These are phyloP conservation scores for Mormyrus iriodes DNA, from an alignment of 2,113 vertebrate genomes.

Conservation along the genomic window DNA sequence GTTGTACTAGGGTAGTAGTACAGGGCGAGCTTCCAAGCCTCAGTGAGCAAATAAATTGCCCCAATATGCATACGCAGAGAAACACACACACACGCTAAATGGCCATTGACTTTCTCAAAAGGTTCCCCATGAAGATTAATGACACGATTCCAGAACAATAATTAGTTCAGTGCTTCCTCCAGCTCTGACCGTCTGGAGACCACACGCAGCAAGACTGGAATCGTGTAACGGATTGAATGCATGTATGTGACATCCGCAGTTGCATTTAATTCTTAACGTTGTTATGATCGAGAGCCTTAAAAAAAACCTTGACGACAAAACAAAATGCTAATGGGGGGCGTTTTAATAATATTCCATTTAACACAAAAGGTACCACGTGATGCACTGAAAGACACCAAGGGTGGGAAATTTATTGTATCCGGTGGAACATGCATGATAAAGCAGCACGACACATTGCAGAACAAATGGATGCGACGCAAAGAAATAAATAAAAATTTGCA, in stretches of 20 bases:
- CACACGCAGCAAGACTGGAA: not conserved
- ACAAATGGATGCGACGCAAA: not conserved
- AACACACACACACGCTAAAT: slow-evolving; percentile 6
- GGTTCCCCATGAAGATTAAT: slow-evolving; percentile 19
- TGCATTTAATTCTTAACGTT: not conserved
- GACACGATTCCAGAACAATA: slow-evolving; percentile 11
- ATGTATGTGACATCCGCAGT: not conserved
- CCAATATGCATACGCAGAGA: not conserved
- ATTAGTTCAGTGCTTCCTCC: slow-evolving; percentile 2
- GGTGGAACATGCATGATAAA: not conserved
- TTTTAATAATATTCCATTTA: not conserved
- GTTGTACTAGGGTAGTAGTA: not conserved
- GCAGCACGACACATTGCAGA: not conserved
- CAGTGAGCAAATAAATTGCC: slow-evolving; percentile 10
- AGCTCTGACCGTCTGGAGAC: not conserved
- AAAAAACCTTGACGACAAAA: not conserved
- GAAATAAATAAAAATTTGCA: not conserved
- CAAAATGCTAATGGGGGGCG: not conserved
- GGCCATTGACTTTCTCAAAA: slow-evolving; percentile 20
- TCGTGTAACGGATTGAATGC: not conserved
- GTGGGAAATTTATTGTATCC: not conserved
- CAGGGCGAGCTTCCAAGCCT: not conserved
- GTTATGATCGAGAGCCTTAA: not conserved
- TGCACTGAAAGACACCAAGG: not conserved
- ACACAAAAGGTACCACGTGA: not conserved